Base-by-base conservation (phyloP, 2,888 invertebrate species). In the Leucophora obtusa region DNA sequence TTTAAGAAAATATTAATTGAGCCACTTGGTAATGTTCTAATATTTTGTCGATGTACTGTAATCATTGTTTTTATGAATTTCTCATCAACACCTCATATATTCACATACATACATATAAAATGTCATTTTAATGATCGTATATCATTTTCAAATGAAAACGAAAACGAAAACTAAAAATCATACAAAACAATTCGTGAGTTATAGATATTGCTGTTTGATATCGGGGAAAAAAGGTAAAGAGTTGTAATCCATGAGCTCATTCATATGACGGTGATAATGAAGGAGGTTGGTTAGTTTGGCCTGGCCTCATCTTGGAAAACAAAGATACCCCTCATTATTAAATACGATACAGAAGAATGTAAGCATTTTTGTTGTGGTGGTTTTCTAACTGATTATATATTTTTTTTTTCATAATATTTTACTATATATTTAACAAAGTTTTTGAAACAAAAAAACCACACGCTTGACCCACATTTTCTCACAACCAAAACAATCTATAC, bases 381-480 rank as follows among this genome's bases (percentile, higher is more conserved):
- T 47, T 47, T 47, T 47, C 14, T 47, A 47, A 47, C 43, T 6
- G 43, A n/a, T n/a, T n/a, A 47, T 14, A 47, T 47, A 1, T 43
- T 14, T 43, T 14, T 43, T 43, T 47, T 14, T 47, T 47, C n/a
- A 47, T 38, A 11, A 11, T 47, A 47, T 47, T 43, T 35, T 43
- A 43, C 14, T 35, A 50, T 18, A 47, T 43, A 58, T 72, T 65
- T 50, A 58, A 35, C 43, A 18, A 43, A 51, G 24, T 71, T 65
- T 60, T n/a, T 14, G 7, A 17, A 51, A 51, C 24, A 65, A 69
- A 14, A 47, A 47, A 62, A 63, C 56, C 68, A 75, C 80, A 81
- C 73, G 80, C 76, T 76, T 81, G 80, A 80, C 80, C 76, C 76
- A 81, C 76, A 80, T 81, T 59, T 65, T 38, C 28, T 28, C 28